Evolutionary conservation across 2,888 invertebrate species (phyloP).

Genomic region (Branchipolynoe longqiensis): DNA sequence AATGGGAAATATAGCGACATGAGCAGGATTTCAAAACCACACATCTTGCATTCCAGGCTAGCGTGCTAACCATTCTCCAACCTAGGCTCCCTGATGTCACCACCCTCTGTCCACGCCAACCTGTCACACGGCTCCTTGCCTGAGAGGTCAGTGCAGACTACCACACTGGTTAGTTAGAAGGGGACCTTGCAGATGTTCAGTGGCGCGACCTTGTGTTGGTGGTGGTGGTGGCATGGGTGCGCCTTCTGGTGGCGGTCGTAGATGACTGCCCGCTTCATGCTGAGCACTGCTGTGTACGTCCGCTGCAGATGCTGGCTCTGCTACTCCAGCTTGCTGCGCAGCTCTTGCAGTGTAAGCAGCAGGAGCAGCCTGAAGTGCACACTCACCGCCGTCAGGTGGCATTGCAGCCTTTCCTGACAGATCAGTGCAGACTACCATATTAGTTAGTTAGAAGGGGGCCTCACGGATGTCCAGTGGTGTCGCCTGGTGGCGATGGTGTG

Average conservation of each 20-base stretch:
- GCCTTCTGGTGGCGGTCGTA: background rate
- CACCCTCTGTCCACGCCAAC: no score
- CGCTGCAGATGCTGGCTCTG: constrained; percentile 24
- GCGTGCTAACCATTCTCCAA: no score
- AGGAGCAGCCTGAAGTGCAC: constrained; percentile 17
- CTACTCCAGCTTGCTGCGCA: constrained; percentile 17
- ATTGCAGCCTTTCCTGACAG: background rate
- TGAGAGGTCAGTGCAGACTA: no score
- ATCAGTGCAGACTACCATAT: no score
- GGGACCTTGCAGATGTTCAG: background rate
- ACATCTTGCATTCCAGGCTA: no score
- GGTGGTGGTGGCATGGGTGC: no score
- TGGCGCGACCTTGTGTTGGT: background rate
- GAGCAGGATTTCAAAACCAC: no score
- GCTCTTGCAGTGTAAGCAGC: constrained; percentile 35
- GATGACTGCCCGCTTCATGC: constrained; percentile 27
- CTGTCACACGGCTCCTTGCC: background rate
- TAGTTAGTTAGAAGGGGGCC: constrained; percentile 53
- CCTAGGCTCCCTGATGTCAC: no score
- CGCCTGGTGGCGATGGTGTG: constrained; percentile 3
- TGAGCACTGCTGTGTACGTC: constrained; percentile 36
- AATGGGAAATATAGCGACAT: no score
- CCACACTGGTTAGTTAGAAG: background rate
- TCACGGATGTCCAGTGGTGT: constrained; percentile 17
- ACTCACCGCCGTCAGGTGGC: background rate